Conservation (phyloP, 2,888 invertebrate species). For the Micoletzkya japonica region DNA sequence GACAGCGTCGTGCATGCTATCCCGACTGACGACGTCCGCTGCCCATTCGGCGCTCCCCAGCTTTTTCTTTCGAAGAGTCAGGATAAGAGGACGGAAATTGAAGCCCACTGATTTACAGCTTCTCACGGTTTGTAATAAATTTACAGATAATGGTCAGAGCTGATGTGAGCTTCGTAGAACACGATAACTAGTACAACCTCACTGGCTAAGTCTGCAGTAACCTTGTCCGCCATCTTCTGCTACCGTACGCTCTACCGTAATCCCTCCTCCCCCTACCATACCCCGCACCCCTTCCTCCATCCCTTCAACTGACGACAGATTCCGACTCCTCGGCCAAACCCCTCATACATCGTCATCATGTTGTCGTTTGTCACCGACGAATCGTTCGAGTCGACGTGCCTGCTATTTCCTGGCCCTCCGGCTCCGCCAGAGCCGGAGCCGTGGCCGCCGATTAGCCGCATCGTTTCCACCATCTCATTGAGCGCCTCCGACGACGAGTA, state of each 20-base stretch:
- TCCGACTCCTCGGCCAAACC: slow-evolving; percentile 87
- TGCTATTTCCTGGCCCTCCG: no score
- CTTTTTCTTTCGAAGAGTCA: slow-evolving; percentile 57
- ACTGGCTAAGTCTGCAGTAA: no score
- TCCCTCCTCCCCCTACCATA: no score
- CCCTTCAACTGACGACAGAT: slow-evolving; percentile 78
- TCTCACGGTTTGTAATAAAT: no score
- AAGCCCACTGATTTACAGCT: no score
- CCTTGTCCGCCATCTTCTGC: not conserved
- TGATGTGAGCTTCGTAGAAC: no score
- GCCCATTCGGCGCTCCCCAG: slow-evolving; percentile 45
- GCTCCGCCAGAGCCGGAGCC: no score
- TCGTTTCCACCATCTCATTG: slow-evolving; percentile 54
- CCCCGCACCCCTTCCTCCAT: not conserved
- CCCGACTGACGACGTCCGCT: slow-evolving; percentile 49
- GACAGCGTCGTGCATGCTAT: slow-evolving; percentile 84
- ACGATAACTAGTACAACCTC: no score
- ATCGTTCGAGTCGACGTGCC: slow-evolving; percentile 20
- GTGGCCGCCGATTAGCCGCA: slow-evolving; percentile 69
- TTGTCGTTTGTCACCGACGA: slow-evolving; percentile 23
- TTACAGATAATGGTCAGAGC: no score
- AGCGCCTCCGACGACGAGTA: slow-evolving; percentile 97
- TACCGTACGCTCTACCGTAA: no score
- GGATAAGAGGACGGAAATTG: no score
- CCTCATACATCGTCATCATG: not conserved